A percentile compares a stretch with the other conserved stretches of the same genome.
phyloP scores from a whole-genome alignment of 1,140 invertebrate species.

The Melitaea cinxia region DNA sequence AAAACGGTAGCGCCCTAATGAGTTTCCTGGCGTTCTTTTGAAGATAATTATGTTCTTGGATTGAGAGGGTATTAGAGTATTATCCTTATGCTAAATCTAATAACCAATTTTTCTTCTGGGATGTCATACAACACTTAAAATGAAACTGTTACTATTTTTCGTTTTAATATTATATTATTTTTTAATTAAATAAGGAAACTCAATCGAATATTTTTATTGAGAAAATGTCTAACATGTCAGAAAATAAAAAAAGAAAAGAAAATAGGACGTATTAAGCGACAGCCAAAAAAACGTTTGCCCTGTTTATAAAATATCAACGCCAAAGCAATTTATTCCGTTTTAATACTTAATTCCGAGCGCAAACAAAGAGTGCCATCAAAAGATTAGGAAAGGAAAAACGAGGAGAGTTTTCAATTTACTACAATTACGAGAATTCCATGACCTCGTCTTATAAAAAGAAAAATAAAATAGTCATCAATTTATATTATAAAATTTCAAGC shows the following conservation, averaged over 20 bases:
- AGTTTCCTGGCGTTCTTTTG: conserved; percentile 36
- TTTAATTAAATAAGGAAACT: no score
- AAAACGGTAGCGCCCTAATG: conserved; percentile 26
- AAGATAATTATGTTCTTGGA: conserved; percentile 14
- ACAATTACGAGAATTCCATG: conserved; percentile 25
- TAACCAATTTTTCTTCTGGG: no score
- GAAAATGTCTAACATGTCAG: neutral
- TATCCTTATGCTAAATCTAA: conserved; percentile 29
- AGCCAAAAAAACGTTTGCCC: neutral
- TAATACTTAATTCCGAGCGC: conserved; percentile 24
- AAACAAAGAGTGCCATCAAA: conserved; percentile 30
- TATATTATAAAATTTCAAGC: neutral
- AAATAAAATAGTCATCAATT: neutral
- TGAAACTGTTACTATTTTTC: no score
- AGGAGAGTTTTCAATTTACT: conserved; percentile 22
- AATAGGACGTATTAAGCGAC: conserved; percentile 7
- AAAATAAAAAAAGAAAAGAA: neutral
- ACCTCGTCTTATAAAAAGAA: conserved; percentile 4
- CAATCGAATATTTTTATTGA: no score
- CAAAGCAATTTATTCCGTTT: conserved; percentile 16
- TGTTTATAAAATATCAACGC: conserved; percentile 12
- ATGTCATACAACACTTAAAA: no score
- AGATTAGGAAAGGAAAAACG: conserved; percentile 26
- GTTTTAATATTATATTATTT: no score
- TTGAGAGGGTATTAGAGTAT: conserved; percentile 24